Evolutionary conservation across 2,113 vertebrate species (phyloP).

Genomic region (Myrmophylax atrothorax): DNA sequence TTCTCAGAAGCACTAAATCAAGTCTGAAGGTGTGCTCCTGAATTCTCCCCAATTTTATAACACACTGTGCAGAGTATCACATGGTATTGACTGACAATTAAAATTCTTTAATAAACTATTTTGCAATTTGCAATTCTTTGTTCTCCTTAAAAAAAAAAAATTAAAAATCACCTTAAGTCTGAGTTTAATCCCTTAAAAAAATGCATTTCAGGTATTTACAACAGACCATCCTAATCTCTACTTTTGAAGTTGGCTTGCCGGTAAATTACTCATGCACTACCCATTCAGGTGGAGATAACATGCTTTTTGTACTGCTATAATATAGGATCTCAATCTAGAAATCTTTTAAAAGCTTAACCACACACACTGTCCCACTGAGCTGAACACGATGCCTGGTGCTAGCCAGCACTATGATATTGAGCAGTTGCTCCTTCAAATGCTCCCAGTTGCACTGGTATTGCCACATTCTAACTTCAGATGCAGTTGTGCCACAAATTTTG

Average conservation of each 20-base stretch:
- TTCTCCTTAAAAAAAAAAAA: background rate
- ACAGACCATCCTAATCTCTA: background rate
- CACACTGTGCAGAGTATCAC: background rate
- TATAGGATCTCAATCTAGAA: background rate
- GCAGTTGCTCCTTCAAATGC: background rate
- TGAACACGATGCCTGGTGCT: background rate
- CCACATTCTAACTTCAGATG: background rate
- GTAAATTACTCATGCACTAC: background rate
- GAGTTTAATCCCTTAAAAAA: background rate
- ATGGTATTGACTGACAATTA: background rate
- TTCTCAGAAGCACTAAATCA: background rate
- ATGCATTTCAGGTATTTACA: background rate
- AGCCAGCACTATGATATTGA: background rate
- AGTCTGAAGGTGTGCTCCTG: background rate
- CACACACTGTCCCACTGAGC: background rate
- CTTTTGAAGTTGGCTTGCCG: background rate
- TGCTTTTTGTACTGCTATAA: background rate
- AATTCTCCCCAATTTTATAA: background rate
- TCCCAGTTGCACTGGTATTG: background rate
- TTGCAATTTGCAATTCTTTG: background rate
- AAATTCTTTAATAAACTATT: background rate
- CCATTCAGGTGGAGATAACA: background rate
- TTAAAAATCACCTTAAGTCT: background rate
- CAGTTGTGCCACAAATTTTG: background rate
- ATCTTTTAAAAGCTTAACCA: background rate